Evolutionary conservation across 2,888 invertebrate genomes (phyloP).

Genomic region (Azorinus chamasolen): DNA sequence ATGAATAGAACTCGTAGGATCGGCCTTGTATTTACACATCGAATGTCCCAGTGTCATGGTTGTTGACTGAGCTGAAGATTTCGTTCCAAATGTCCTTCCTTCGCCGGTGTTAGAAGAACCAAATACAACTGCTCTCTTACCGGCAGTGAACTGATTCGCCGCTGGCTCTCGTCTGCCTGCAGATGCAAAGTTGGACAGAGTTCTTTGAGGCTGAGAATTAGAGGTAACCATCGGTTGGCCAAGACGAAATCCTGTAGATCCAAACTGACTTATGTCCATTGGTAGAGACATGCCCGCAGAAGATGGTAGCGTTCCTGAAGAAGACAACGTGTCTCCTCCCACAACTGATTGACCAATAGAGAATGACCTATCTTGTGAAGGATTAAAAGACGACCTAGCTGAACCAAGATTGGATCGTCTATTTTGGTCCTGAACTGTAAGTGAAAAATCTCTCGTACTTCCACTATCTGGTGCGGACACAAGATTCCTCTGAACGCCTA

Average conservation of each 20-base stretch:
- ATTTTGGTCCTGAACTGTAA: too few relatives aligned
- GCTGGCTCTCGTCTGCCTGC: too few relatives aligned
- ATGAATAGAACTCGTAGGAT: slow-evolving; percentile 40
- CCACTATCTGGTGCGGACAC: too few relatives aligned
- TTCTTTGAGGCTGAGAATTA: not conserved
- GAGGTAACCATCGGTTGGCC: slow-evolving; percentile 14
- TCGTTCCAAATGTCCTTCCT: not conserved
- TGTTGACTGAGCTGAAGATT: not conserved
- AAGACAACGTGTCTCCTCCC: not conserved
- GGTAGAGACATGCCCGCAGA: too few relatives aligned
- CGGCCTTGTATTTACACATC: slow-evolving; percentile 26
- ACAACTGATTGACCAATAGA: slow-evolving; percentile 3
- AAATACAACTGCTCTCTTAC: slow-evolving; percentile 36
- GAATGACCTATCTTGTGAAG: too few relatives aligned
- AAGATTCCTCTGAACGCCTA: not conserved
- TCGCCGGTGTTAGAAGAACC: slow-evolving; percentile 24
- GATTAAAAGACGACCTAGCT: too few relatives aligned
- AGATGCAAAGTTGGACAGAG: too few relatives aligned
- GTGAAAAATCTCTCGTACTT: too few relatives aligned
- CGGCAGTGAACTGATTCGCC: slow-evolving; percentile 24
- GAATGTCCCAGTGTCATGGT: not conserved
- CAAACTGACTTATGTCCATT: not conserved
- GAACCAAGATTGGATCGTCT: too few relatives aligned
- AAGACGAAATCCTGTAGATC: slow-evolving; percentile 7
- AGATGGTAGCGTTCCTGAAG: not conserved